Evolutionary conservation across 2,797 vertebrate genomes (phyloP).

Genomic region (Pseudotriccus pelzelni): DNA sequence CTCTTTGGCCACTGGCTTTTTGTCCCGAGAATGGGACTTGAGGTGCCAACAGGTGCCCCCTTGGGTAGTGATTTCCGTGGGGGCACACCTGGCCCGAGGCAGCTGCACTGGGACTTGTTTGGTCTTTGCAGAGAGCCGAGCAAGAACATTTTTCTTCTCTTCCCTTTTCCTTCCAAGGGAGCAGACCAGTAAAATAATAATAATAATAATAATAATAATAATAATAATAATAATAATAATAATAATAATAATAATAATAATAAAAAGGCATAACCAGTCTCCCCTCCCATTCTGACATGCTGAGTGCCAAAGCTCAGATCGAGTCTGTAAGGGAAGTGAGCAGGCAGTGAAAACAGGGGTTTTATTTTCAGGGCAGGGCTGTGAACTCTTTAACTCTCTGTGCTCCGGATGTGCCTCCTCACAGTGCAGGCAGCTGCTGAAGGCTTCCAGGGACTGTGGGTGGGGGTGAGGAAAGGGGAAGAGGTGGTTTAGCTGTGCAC

Average conservation of each 20-base stretch:
- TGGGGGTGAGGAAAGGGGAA: conserved; percentile 42
- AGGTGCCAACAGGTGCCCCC: background rate
- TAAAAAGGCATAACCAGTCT: background rate
- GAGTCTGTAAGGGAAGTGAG: conserved; percentile 14
- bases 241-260: background rate
- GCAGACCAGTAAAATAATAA: conserved; percentile 16
- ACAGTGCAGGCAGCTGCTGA: conserved; percentile 20
- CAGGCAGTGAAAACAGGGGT: conserved; percentile 49
- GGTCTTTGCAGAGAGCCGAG: background rate
- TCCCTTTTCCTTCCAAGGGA: background rate
- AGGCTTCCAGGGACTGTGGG: conserved; percentile 46
- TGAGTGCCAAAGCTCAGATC: conserved; percentile 48
- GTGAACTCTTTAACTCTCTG: conserved; percentile 46
- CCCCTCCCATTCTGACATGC: background rate
- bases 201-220: background rate
- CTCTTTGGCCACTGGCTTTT: background rate
- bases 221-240: background rate
- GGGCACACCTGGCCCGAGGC: background rate
- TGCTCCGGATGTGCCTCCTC: conserved; percentile 26
- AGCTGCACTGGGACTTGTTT: background rate
- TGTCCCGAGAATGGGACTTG: background rate
- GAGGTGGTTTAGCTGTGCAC: conserved; percentile 49
- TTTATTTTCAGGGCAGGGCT: conserved; percentile 45
- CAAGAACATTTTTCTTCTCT: background rate
- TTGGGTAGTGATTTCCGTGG: background rate